phyloP scores from a whole-genome alignment of 1,140 invertebrate species.

The Heterodera carotae region DNA sequence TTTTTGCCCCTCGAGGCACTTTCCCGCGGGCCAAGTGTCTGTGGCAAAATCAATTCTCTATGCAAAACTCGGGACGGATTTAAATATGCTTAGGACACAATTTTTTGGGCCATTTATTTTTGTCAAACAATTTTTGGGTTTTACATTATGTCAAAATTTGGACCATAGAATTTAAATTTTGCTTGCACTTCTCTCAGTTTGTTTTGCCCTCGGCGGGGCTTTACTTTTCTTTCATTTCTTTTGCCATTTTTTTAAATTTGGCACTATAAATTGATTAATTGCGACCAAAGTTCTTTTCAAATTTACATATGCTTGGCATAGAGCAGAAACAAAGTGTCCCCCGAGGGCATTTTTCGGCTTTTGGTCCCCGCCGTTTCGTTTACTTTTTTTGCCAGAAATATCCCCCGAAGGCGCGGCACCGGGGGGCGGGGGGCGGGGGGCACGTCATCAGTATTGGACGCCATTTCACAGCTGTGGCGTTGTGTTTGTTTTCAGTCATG shows the following conservation, averaged over 20 bases:
- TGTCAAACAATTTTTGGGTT: not conserved
- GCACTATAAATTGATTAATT: too few species aligned
- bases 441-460: not conserved
- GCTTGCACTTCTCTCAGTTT: too few species aligned
- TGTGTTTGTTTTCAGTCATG: not conserved
- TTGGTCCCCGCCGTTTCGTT: not conserved
- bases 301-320: too few species aligned
- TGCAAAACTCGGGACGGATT: not conserved
- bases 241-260: too few species aligned
- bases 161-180: too few species aligned
- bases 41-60: slow-evolving; percentile 5
- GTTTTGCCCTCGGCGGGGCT: too few species aligned
- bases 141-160: too few species aligned
- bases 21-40: slow-evolving; percentile 1
- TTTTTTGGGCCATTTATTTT: not conserved
- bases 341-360: not conserved
- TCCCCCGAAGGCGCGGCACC: not conserved
- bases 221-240: not conserved
- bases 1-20: not conserved
- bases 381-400: not conserved
- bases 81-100: not conserved
- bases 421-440: too few species aligned
- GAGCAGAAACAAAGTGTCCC: too few species aligned
- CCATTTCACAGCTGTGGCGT: not conserved
- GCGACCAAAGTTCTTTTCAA: too few species aligned